These are phyloP conservation scores for Cololabis saira DNA, from an alignment of 2,113 vertebrate genomes.

Conservation along the genomic window DNA sequence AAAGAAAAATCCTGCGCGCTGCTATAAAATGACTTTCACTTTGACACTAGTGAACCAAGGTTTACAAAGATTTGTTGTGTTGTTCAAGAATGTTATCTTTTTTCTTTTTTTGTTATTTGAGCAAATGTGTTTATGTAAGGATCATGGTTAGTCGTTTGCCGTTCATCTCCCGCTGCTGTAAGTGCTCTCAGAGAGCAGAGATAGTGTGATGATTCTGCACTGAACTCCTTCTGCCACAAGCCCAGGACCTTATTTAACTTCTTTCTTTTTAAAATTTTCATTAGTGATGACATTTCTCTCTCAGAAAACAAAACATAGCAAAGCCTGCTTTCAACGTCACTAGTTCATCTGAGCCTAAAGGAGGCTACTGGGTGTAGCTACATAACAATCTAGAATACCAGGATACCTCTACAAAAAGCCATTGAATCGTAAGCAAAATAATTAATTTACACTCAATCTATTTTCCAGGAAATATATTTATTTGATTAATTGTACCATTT, in stretches of 20 bases:
- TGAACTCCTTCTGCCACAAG: constrained; percentile 20
- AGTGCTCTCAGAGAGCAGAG: constrained; percentile 30
- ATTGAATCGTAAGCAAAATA: constrained; percentile 49
- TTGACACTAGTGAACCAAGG: constrained; percentile 19
- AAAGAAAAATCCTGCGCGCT: too few relatives aligned
- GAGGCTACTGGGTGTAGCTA: constrained; percentile 23
- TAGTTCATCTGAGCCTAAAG: constrained; percentile 34
- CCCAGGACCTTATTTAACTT: constrained; percentile 18
- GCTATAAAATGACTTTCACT: constrained; percentile 6
- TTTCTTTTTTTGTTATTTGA: constrained; percentile 16
- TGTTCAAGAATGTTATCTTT: constrained; percentile 32
- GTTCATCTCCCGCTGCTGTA: constrained; percentile 22
- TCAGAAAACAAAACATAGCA: constrained; percentile 40
- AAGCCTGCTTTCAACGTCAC: constrained; percentile 38
- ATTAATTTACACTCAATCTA: constrained; percentile 15
- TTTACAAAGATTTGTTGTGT: constrained; percentile 40
- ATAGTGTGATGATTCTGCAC: constrained; percentile 24
- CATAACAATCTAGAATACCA: constrained; percentile 42
- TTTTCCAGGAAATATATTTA: constrained; percentile 23
- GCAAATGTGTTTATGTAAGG: constrained; percentile 24
- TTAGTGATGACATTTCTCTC: constrained; percentile 27
- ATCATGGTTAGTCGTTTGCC: constrained; percentile 18
- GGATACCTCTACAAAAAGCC: constrained; percentile 60
- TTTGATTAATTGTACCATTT: constrained; percentile 11
- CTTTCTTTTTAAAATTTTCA: constrained; percentile 8